phyloP scores from a whole-genome alignment of 2,888 invertebrate species.

The Ctenicera cuprea region DNA sequence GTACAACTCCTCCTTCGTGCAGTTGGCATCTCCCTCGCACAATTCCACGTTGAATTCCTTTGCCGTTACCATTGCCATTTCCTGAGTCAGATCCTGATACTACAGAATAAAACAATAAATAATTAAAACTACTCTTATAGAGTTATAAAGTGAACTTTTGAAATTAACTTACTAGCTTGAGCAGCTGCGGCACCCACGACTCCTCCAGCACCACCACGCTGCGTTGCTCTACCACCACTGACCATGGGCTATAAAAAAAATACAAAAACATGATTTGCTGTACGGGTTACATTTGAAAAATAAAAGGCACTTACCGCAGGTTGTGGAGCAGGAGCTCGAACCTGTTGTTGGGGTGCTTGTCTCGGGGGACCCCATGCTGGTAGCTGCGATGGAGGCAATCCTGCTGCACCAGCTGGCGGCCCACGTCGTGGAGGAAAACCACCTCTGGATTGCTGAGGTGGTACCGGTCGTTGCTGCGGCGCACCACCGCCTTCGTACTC shows the following conservation, averaged over 20 bases:
- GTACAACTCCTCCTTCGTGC: slow-evolving; percentile 71
- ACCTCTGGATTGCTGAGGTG: slow-evolving; percentile 18
- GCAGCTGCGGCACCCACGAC: too few species aligned
- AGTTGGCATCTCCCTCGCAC: slow-evolving; percentile 75
- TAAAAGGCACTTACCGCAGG: background rate
- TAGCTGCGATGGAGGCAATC: slow-evolving; percentile 35
- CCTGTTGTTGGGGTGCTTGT: too few species aligned
- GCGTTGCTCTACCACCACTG: slow-evolving; percentile 39
- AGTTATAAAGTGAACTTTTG: too few species aligned
- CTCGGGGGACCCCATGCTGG: slow-evolving; percentile 43
- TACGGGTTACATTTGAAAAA: too few species aligned
- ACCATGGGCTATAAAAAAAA: background rate
- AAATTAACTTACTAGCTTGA: too few species aligned
- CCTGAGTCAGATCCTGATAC: too few species aligned
- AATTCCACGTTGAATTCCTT: slow-evolving; percentile 71
- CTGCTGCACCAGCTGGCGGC: slow-evolving; percentile 8
- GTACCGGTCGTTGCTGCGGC: slow-evolving; percentile 19
- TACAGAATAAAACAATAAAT: too few species aligned
- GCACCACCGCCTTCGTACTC: slow-evolving; percentile 37
- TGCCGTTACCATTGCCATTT: slow-evolving; percentile 66
- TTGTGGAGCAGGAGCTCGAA: too few species aligned
- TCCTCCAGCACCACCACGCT: slow-evolving; percentile 49
- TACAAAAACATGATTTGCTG: too few species aligned
- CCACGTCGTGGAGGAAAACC: slow-evolving; percentile 38
- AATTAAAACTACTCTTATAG: too few species aligned